These are phyloP conservation scores for Ornithoptera alexandrae DNA, from an alignment of 2,888 invertebrate species.

Conservation along the genomic window DNA sequence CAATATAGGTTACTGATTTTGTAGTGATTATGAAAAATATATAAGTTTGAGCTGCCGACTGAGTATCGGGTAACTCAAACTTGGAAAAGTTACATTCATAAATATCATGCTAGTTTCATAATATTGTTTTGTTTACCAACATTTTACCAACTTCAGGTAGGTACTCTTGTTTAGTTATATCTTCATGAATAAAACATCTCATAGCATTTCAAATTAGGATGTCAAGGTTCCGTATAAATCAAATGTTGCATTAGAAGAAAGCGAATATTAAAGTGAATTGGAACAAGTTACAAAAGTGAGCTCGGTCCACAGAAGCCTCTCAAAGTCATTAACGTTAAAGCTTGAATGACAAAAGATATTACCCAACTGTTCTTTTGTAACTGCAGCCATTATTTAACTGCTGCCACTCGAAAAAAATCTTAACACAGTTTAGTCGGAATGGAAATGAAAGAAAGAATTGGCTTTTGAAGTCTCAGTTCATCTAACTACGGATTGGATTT, in stretches of 20 bases:
- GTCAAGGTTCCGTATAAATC: background rate
- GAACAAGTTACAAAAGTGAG: slow-evolving; percentile 27
- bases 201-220: background rate
- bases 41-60: too few species aligned
- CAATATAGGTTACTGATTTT: too few species aligned
- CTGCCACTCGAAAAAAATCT: slow-evolving; percentile 29
- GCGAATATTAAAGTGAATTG: slow-evolving; percentile 4
- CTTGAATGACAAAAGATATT: slow-evolving; percentile 38
- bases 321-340: slow-evolving; percentile 35
- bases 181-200: background rate
- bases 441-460: slow-evolving; percentile 25
- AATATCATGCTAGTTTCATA: too few species aligned
- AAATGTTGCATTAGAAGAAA: background rate
- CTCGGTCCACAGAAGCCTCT: slow-evolving; percentile 37
- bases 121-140: too few species aligned
- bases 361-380: slow-evolving; percentile 41
- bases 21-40: too few species aligned
- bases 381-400: slow-evolving; percentile 41
- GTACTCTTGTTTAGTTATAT: too few species aligned
- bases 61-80: too few species aligned
- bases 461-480: slow-evolving; percentile 15
- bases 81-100: too few species aligned
- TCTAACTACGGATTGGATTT: slow-evolving; percentile 12
- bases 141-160: too few species aligned
- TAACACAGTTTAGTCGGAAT: slow-evolving; percentile 28